Conservation (phyloP, 2,797 vertebrate genomes). For the Chaunax sp. region DNA sequence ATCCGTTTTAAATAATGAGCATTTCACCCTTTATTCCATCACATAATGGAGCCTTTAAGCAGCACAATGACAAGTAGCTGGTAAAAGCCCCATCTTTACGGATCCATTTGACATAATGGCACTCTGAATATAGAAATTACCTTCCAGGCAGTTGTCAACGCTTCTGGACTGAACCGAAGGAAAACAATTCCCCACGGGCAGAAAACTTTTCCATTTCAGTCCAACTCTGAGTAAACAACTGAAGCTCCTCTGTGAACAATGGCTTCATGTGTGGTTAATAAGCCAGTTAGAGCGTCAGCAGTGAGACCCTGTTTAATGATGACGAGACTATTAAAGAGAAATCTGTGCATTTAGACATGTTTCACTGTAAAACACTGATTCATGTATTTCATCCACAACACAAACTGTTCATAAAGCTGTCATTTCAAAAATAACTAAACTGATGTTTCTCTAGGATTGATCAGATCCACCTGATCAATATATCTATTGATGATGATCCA, state of each 20-base stretch:
- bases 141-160: conserved; percentile 64
- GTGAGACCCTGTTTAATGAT: too few relatives aligned
- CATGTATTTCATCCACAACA: too few relatives aligned
- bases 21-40: conserved; percentile 44
- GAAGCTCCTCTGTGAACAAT: conserved; percentile 34
- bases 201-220: conserved; percentile 74
- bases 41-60: conserved; percentile 21
- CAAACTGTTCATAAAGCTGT: too few relatives aligned
- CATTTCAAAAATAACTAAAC: too few relatives aligned
- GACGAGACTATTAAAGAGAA: too few relatives aligned
- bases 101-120: conserved; percentile 76
- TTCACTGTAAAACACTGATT: too few relatives aligned
- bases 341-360: too few relatives aligned
- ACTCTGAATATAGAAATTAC: conserved; percentile 64
- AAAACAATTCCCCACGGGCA: conserved; percentile 44
- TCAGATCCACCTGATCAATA: too few relatives aligned
- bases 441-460: too few relatives aligned
- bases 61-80: conserved; percentile 53
- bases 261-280: not conserved
- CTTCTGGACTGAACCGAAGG: conserved; percentile 59
- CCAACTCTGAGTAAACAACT: conserved; percentile 46
- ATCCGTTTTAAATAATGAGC: conserved; percentile 70
- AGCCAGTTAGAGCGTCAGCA: too few relatives aligned
- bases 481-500: too few relatives aligned
- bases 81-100: conserved; percentile 71